Percentiles rank a stretch among this genome's conserved stretches.
These are phyloP conservation scores for Bombus cullumanus DNA, from an alignment of 1,140 invertebrate species.

Conservation along the genomic window DNA sequence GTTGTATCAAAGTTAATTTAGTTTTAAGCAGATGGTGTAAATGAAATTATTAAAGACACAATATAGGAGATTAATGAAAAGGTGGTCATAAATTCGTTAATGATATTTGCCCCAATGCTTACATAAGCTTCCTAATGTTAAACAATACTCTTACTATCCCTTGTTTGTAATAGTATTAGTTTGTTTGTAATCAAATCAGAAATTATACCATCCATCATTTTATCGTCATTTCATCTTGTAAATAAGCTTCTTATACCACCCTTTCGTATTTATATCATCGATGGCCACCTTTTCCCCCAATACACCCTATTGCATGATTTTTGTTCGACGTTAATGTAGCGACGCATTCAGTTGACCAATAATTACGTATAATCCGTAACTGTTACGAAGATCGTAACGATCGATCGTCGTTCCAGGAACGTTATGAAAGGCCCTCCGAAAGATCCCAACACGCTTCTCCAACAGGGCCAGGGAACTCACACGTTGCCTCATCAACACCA, in stretches of 20 bases:
- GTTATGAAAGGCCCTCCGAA: conserved; percentile 83
- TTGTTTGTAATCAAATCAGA: background rate
- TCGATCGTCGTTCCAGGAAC: conserved; percentile 73
- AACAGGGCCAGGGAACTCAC: conserved; percentile 82
- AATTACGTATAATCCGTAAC: conserved; percentile 20
- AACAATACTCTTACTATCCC: no score
- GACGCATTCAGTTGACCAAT: background rate
- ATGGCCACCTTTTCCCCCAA: conserved; percentile 10
- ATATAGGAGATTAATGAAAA: conserved; percentile 4
- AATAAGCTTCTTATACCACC: background rate
- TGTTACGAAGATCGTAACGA: conserved; percentile 34
- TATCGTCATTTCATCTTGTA: background rate
- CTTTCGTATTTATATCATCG: background rate
- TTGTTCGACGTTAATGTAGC: background rate
- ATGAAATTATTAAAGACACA: no score
- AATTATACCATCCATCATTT: background rate
- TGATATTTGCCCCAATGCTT: background rate
- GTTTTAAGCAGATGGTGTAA: background rate
- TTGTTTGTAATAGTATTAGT: background rate
- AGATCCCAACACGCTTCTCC: conserved; percentile 84
- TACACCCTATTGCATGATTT: conserved; percentile 17
- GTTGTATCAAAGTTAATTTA: background rate
- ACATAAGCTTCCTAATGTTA: background rate
- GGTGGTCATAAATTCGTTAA: conserved; percentile 10
- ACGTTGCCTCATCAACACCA: conserved; percentile 83